These are phyloP conservation scores for Spinus olivaceus DNA, from an alignment of 2,797 vertebrate species.

Conservation along the genomic window DNA sequence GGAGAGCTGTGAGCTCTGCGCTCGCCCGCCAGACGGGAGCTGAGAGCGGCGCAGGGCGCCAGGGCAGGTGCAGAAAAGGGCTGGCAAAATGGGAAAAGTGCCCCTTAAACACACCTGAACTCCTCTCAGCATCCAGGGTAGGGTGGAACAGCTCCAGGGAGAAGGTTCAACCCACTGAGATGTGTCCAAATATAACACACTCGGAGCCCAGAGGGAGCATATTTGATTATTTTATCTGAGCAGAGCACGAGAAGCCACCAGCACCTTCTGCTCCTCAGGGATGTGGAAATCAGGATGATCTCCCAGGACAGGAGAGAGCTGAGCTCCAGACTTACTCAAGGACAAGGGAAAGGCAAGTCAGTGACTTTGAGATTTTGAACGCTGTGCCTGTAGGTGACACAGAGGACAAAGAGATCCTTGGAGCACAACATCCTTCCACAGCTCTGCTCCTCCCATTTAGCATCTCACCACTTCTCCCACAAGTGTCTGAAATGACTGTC, in stretches of 20 bases:
- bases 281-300: neutral
- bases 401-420: neutral
- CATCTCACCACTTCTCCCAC: neutral
- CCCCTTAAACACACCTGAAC: neutral
- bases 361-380: neutral
- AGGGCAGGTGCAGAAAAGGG: neutral
- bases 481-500: neutral
- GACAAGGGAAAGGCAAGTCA: neutral
- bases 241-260: neutral
- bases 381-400: neutral
- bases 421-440: neutral
- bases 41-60: accelerated
- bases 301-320: accelerated
- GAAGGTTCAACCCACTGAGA: neutral
- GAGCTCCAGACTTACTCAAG: neutral
- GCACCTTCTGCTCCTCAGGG: neutral
- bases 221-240: neutral
- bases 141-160: neutral
- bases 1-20: neutral
- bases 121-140: accelerated
- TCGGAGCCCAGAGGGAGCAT: accelerated
- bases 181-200: neutral
- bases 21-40: neutral
- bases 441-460: neutral
- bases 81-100: neutral